A percentile compares a stretch with the other conserved stretches of the same genome.
These are phyloP conservation scores for Percina caprodes DNA, from an alignment of 2,113 vertebrate genomes.

Conservation along the genomic window DNA sequence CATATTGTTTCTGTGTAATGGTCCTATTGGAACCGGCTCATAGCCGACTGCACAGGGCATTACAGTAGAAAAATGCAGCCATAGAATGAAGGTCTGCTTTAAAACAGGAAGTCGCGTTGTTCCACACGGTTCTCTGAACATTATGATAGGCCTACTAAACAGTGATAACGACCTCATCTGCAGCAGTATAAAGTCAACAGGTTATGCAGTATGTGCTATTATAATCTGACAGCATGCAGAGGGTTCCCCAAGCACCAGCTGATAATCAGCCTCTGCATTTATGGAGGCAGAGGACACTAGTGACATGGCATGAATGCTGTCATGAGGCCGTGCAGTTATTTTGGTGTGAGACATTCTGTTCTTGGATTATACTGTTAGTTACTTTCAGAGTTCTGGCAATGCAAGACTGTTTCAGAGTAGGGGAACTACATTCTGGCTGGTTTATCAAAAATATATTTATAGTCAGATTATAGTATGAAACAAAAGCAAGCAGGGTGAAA, in stretches of 20 bases:
- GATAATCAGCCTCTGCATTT: neutral
- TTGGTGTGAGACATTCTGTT: neutral
- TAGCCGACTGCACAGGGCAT: neutral
- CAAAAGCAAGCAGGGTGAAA: neutral
- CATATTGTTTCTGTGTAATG: neutral
- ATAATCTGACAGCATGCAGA: neutral
- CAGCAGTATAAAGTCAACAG: neutral
- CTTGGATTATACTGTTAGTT: neutral
- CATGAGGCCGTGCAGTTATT: conserved; percentile 11
- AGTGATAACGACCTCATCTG: neutral
- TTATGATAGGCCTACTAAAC: neutral
- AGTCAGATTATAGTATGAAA: neutral
- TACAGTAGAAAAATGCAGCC: neutral
- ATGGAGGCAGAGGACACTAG: neutral
- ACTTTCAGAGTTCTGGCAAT: too few species aligned
- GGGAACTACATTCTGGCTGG: neutral
- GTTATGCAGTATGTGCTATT: neutral
- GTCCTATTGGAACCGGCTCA: neutral
- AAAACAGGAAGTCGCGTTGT: conserved; percentile 5
- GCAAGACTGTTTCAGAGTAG: neutral
- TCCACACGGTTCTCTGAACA: neutral
- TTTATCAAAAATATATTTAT: neutral
- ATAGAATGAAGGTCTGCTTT: neutral
- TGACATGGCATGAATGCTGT: neutral
- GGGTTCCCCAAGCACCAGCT: neutral